Evolutionary conservation across 2,888 invertebrate species (phyloP).

Genomic region (Cerceris ruficornis): DNA sequence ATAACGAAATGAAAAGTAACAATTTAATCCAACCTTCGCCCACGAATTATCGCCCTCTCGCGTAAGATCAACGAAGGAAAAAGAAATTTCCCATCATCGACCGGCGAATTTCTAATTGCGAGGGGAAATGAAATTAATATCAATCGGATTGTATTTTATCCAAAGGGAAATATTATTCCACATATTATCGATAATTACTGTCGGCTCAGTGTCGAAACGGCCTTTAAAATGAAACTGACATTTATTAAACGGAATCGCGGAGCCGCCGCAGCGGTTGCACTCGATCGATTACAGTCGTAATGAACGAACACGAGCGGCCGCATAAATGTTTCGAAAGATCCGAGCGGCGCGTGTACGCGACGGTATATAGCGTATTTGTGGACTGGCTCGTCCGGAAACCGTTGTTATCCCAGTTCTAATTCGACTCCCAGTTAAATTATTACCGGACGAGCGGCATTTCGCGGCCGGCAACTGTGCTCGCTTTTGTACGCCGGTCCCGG

Average conservation of each 20-base stretch:
- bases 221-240: conserved; percentile 64
- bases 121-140: conserved; percentile 1
- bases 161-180: conserved; percentile 49
- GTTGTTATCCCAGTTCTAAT: conserved; percentile 74
- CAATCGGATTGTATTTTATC: conserved; percentile 38
- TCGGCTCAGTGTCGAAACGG: conserved; percentile 47
- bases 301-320: conserved; percentile 56
- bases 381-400: conserved; percentile 62
- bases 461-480: conserved; percentile 58
- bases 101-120: neutral
- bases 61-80: neutral
- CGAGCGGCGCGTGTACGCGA: conserved; percentile 36
- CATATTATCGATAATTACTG: conserved; percentile 63
- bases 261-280: conserved; percentile 40
- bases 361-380: conserved; percentile 62
- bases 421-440: conserved; percentile 77
- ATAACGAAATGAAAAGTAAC: neutral
- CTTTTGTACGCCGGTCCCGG: conserved; percentile 41
- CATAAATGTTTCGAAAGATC: conserved; percentile 58
- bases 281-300: conserved; percentile 68
- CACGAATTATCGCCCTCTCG: neutral
- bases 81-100: neutral
- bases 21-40: neutral
- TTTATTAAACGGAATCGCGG: conserved; percentile 67
- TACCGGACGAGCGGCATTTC: conserved; percentile 71